Percentiles rank a stretch among this genome's conserved stretches.
phyloP scores from a whole-genome alignment of 2,113 vertebrate genomes.

The Caretta caretta region DNA sequence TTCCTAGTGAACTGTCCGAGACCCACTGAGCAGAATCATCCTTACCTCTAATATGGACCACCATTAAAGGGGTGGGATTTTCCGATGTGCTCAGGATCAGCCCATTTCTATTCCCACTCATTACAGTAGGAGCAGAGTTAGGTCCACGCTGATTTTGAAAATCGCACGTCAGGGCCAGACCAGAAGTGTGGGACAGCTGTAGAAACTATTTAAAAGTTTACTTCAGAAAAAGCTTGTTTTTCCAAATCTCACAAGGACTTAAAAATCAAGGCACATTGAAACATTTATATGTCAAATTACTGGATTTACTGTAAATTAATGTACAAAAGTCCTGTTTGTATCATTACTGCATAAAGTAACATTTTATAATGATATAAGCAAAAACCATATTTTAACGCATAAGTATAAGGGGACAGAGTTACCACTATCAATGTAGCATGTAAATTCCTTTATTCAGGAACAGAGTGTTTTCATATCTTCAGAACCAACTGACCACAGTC shows the following conservation, averaged over 20 bases:
- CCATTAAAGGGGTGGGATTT: background rate
- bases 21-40: background rate
- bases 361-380: background rate
- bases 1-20: background rate
- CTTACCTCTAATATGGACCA: background rate
- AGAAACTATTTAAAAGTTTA: background rate
- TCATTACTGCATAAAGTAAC: background rate
- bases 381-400: background rate
- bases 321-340: background rate
- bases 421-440: background rate
- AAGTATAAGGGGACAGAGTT: background rate
- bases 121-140: conserved; percentile 30
- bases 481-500: background rate
- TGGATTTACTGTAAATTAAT: background rate
- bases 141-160: conserved; percentile 14
- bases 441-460: background rate
- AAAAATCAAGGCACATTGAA: background rate
- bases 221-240: background rate
- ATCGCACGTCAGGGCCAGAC: conserved; percentile 4
- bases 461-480: background rate
- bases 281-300: background rate
- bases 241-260: background rate
- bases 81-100: background rate
- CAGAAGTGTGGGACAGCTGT: background rate
- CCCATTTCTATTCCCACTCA: background rate